Evolutionary conservation across 2,888 invertebrate genomes (phyloP).

Genomic region (Chesias legatella): DNA sequence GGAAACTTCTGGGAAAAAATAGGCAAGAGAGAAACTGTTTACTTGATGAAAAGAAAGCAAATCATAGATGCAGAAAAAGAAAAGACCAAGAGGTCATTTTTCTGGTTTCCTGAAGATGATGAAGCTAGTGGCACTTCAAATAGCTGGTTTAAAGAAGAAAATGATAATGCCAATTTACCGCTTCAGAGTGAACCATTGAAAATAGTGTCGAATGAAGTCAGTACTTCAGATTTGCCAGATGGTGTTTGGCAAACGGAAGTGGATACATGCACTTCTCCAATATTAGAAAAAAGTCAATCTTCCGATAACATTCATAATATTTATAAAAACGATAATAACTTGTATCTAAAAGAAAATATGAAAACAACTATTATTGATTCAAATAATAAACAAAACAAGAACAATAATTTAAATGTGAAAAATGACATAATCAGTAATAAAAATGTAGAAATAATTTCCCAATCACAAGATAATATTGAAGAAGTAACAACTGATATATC

Average conservation of each 20-base stretch:
- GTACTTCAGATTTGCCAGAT: neutral
- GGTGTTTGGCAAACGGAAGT: conserved; percentile 5
- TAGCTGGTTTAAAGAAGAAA: neutral
- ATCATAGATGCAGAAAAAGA: conserved; percentile 64
- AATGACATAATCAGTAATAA: too few relatives aligned
- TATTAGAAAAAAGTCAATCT: conserved; percentile 14
- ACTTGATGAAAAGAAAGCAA: conserved; percentile 79
- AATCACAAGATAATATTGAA: too few relatives aligned
- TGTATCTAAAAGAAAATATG: conserved; percentile 12
- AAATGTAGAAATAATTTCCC: too few relatives aligned
- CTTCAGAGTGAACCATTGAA: neutral
- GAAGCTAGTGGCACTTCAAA: conserved; percentile 10
- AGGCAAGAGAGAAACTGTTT: conserved; percentile 83
- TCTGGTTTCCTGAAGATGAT: conserved; percentile 63
- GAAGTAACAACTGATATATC: too few relatives aligned
- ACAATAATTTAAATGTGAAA: neutral
- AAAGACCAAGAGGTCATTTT: conserved; percentile 53
- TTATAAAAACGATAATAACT: conserved; percentile 6
- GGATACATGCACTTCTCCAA: conserved; percentile 1
- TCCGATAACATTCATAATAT: conserved; percentile 4
- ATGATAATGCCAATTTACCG: neutral
- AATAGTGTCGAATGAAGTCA: neutral
- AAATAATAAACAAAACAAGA: conserved; percentile 8
- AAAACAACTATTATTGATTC: neutral
- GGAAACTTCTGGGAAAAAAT: conserved; percentile 84